Evolutionary conservation across 1,140 invertebrate genomes (phyloP).

Genomic region (Drosophila aff.): DNA sequence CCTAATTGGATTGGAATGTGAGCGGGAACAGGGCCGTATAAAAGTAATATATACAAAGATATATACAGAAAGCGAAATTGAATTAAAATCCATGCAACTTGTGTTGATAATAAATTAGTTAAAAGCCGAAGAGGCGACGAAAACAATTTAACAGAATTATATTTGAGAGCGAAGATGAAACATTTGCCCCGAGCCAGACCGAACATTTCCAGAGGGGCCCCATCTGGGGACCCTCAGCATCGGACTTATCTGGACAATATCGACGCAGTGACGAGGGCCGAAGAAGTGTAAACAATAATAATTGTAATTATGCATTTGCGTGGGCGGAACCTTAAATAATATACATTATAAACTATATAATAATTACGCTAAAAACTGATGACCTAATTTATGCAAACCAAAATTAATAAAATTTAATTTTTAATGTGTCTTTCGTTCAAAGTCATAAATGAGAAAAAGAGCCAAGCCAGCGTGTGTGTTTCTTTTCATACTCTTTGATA

Average conservation of each 20-base stretch:
- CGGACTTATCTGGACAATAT: conserved; percentile 25
- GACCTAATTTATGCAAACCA: conserved; percentile 77
- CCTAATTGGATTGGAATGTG: conserved; percentile 4
- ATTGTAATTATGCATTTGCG: conserved; percentile 83
- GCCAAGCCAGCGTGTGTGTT: conserved; percentile 22
- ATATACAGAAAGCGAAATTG: conserved; percentile 45
- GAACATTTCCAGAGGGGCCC: conserved; percentile 58
- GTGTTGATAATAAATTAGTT: conserved; percentile 80
- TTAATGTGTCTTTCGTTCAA: conserved; percentile 85
- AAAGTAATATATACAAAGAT: conserved; percentile 45
- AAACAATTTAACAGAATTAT: conserved; percentile 50
- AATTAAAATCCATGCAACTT: conserved; percentile 56
- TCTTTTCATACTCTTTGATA: conserved; percentile 50
- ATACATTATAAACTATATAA: conserved; percentile 62
- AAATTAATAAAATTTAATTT: conserved; percentile 83
- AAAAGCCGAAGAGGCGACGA: conserved; percentile 43
- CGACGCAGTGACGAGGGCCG: conserved; percentile 25
- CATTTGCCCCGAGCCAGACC: conserved; percentile 44
- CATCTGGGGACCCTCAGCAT: conserved; percentile 39
- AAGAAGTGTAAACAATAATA: conserved; percentile 76
- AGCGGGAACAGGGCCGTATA: conserved; percentile 32
- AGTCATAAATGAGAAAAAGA: conserved; percentile 73
- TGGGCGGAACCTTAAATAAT: conserved; percentile 55
- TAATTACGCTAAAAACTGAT: conserved; percentile 72
- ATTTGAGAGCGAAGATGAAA: conserved; percentile 49